Evolutionary conservation across 1,140 invertebrate genomes (phyloP).

Genomic region (Sitodiplosis mosellana): DNA sequence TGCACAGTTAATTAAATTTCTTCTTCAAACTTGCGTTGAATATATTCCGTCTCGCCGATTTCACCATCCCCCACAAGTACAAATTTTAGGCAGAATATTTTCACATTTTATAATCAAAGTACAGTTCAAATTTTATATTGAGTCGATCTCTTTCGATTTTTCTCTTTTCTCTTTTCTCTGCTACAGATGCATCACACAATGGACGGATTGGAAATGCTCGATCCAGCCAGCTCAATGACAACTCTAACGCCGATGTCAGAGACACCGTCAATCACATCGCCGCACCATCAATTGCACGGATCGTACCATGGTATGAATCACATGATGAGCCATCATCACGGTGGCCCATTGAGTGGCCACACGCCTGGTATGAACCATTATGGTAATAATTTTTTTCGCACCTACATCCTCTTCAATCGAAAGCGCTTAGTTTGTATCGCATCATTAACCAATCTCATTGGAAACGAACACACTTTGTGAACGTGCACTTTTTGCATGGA

Average conservation of each 20-base stretch:
- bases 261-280: slow-evolving; percentile 28
- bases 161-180: neutral
- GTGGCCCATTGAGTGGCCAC: slow-evolving; percentile 32
- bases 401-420: neutral
- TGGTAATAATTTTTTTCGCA: slow-evolving; percentile 10
- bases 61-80: neutral
- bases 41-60: neutral
- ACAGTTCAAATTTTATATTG: neutral
- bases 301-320: slow-evolving; percentile 71
- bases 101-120: neutral
- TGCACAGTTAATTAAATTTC: neutral
- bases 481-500: neutral
- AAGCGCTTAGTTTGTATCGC: neutral
- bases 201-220: slow-evolving; percentile 83
- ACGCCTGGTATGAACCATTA: slow-evolving; percentile 28
- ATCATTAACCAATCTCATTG: neutral
- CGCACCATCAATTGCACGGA: slow-evolving; percentile 51
- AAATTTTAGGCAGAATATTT: neutral
- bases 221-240: slow-evolving; percentile 75
- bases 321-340: slow-evolving; percentile 67
- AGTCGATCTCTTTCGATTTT: neutral
- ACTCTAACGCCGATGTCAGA: slow-evolving; percentile 74
- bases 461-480: neutral
- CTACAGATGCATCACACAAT: slow-evolving; percentile 47
- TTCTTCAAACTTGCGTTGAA: neutral